These are phyloP conservation scores for Stegastes partitus DNA, from an alignment of 2,113 vertebrate genomes.

Conservation along the genomic window DNA sequence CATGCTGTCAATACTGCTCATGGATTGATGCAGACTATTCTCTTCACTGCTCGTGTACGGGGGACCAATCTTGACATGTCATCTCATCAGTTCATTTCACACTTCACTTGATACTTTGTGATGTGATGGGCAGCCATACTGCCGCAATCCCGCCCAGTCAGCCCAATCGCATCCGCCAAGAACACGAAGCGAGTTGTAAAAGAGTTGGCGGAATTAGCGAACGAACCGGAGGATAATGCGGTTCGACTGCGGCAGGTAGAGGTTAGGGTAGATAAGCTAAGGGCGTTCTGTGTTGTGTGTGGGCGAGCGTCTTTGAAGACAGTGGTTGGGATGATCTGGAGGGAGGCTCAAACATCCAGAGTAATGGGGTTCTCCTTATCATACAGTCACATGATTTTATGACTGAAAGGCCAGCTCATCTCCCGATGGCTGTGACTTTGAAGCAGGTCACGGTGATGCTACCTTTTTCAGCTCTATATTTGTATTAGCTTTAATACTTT, in stretches of 20 bases:
- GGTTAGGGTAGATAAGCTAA: slow-evolving; percentile 55
- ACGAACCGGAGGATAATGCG: slow-evolving; percentile 29
- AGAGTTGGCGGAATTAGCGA: slow-evolving; percentile 51
- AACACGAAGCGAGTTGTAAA: slow-evolving; percentile 64
- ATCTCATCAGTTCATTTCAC: slow-evolving; percentile 82
- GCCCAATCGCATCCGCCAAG: slow-evolving; percentile 53
- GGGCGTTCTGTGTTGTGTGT: slow-evolving; percentile 11
- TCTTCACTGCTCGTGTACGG: slow-evolving; percentile 51
- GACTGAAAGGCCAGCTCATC: slow-evolving; percentile 34
- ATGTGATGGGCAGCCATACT: slow-evolving; percentile 73
- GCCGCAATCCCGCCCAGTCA: slow-evolving; percentile 63
- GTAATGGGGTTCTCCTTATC: slow-evolving; percentile 50
- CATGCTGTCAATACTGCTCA: slow-evolving; percentile 6
- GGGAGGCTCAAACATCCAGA: slow-evolving; percentile 31
- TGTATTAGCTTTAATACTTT: slow-evolving; percentile 17
- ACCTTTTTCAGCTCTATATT: slow-evolving; percentile 6
- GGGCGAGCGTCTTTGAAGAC: slow-evolving; percentile 5
- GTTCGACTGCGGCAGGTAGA: slow-evolving; percentile 32
- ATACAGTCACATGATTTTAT: slow-evolving; percentile 47
- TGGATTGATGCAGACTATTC: slow-evolving; percentile 35
- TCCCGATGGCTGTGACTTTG: slow-evolving; percentile 25
- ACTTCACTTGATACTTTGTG: slow-evolving; percentile 74
- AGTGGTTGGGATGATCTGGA: slow-evolving; percentile 15
- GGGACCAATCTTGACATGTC: slow-evolving; percentile 75
- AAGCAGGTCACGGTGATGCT: slow-evolving; percentile 23